A percentile compares a stretch with the other conserved stretches of the same genome.
Evolutionary conservation across 1,140 invertebrate genomes (phyloP).

Genomic region (Limonius californicus): DNA sequence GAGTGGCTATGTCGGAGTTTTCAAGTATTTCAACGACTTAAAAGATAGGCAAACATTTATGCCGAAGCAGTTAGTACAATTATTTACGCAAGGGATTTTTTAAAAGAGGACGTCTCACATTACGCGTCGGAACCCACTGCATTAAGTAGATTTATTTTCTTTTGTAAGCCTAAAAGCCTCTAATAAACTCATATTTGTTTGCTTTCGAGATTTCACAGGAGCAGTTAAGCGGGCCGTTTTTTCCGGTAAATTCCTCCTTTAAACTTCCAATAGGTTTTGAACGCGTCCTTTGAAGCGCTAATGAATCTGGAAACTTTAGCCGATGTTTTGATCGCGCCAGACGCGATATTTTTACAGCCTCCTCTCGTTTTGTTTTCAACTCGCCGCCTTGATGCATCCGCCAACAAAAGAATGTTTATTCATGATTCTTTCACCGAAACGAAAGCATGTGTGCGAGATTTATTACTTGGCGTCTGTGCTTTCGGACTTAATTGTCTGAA

Average conservation of each 20-base stretch:
- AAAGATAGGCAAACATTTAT: neutral
- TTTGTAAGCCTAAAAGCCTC: constrained; percentile 1
- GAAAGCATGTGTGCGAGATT: neutral
- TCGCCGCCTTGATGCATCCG: neutral
- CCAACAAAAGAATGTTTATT: neutral
- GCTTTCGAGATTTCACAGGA: neutral
- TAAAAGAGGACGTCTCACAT: neutral
- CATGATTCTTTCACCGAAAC: neutral
- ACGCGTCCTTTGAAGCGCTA: constrained; percentile 1
- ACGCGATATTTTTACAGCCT: neutral
- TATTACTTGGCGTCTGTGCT: neutral
- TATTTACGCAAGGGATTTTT: neutral
- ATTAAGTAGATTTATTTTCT: neutral
- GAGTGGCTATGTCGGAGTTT: neutral
- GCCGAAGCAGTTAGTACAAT: neutral
- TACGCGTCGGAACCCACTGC: neutral
- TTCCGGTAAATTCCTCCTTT: neutral
- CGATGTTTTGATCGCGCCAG: neutral
- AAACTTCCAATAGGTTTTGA: neutral
- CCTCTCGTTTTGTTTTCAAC: neutral
- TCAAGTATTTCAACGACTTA: neutral
- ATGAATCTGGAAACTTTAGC: constrained; percentile 1
- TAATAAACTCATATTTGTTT: constrained; percentile 1
- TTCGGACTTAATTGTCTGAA: neutral
- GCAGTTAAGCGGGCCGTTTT: neutral